Evolutionary conservation across 2,888 invertebrate species (phyloP), one percentile per base, ranked within the genome.

Genomic region (Conistra vaccinii): DNA sequence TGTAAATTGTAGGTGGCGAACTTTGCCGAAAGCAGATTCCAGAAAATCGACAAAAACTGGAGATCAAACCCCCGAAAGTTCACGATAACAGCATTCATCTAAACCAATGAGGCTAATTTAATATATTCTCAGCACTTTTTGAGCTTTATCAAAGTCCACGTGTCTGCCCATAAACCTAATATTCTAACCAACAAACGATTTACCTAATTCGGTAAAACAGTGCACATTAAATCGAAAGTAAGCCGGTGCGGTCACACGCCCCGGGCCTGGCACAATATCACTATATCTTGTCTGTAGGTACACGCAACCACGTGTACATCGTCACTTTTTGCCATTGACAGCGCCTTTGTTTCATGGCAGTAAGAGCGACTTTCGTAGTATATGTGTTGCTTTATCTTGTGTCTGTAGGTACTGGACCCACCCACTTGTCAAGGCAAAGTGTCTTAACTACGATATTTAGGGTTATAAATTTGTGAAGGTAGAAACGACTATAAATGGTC

Each of bases 161-260:
- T 45, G 45, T 6, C 6, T 45, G 45, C 17, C 45, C 17, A 45
- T 51, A 51, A 51, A 26, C 35, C n/a, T 48, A 35, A 65, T 53
- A 70, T 39, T 39, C 14, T 53, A 48, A 76, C 29, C 14, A 51
- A 78, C 75, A 57, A 69, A 66, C 62, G 57, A 62, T 79, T 80
- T 58, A 69, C 82, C 82, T 69, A 72, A 82, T 82, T 76, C 48
- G 39, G 62, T 62, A 26, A 61, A 66, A 32, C 53, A 63, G 39
- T 67, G 32, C 69, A 57, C 32, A 57, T 62, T 62, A 26, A 73
- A 74, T 69, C 35, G 80, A 77, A 74, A 83, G 80, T 77, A 73
- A 83, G 69, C 12, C 76, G 14, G 29, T 57, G 68, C 45, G 80
- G 83, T 83, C 80, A 57, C 83, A 80, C 83, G 83, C 66, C 61